Evolutionary conservation across 92 coral and sea anemone genomes (phyloP), one percentile per base, ranked within the genome.

Genomic region (Palythoa caribaeorum): DNA sequence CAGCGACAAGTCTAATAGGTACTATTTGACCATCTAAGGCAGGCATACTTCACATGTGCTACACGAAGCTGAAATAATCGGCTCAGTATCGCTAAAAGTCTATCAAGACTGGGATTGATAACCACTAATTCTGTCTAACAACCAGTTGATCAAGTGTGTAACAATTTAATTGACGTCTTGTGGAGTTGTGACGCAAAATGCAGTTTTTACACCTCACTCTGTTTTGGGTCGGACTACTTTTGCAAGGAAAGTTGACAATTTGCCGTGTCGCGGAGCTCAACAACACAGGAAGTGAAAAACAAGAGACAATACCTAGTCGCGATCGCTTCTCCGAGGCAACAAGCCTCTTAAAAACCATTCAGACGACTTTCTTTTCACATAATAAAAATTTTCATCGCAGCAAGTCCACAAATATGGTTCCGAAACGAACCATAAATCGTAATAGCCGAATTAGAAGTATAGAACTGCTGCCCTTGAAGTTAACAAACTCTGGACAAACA

Each of bases 51-150:
- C 68, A 74, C 71, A 63, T 81, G 86, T 81, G 76, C 14, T 40
- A 81, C 48, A 12, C 62, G 76, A 66, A 66, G 85, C 85, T 80
- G 73, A 80, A 65, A 65, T 48, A 40, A 65, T 65, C 44, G 74
- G 44, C 44, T 66, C 21, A 51, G 28, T 28, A 28, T 28, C 28
- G 28, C 28, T 28, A 28, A 28, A 28, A 28, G 28, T 28, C 36
- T 28, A 63, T 52, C 9, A 77, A 35, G 28, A 12, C 66, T 9
- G 83, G 83, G 1, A 53, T 35, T 55, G 47, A 14, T 14, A 36
- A 77, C 50, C 4, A 8, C 39, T 51, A 44, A 71, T 53, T 28
- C 28, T 28, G 0, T 28, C 28, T 28, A 28, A 28, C 28, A 51
- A 39, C 12, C 59, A 68, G 73, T 44, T 19, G 55, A 17, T 39